Evolutionary conservation across 1,140 invertebrate species (phyloP).

Genomic region (Heterodera schachtii): DNA sequence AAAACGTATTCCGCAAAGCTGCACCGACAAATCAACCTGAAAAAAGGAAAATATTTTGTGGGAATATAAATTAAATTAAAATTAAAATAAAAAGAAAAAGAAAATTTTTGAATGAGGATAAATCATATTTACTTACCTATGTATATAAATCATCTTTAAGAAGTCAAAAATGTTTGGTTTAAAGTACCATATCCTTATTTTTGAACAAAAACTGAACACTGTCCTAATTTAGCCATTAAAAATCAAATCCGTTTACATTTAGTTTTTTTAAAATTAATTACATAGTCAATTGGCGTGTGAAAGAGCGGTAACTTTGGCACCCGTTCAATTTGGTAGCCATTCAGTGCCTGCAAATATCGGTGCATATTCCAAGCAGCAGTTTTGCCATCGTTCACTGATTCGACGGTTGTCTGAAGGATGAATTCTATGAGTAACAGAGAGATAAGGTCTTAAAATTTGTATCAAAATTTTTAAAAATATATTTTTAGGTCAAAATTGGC

Average conservation of each 20-base stretch:
- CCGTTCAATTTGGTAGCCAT: slow-evolving; percentile 72
- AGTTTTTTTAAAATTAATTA: slow-evolving; percentile 22
- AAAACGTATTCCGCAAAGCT: slow-evolving; percentile 89
- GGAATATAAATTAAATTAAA: too few species aligned
- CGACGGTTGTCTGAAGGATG: slow-evolving; percentile 80
- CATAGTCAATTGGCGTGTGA: slow-evolving; percentile 83
- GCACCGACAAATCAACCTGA: slow-evolving; percentile 84
- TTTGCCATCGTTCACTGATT: slow-evolving; percentile 97
- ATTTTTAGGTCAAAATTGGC: too few species aligned
- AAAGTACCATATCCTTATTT: too few species aligned
- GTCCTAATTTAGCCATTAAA: too few species aligned
- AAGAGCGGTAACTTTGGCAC: slow-evolving; percentile 83
- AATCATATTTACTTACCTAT: too few species aligned
- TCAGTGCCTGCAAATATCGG: slow-evolving; percentile 77
- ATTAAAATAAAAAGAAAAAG: too few species aligned
- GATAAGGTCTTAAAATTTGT: too few species aligned
- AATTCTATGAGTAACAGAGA: slow-evolving; percentile 3
- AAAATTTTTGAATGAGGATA: too few species aligned
- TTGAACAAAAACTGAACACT: too few species aligned
- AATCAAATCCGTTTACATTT: not conserved
- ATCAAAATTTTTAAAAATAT: too few species aligned
- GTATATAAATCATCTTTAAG: too few species aligned
- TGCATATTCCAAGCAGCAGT: slow-evolving; percentile 92
- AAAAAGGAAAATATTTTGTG: not conserved
- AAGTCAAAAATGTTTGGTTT: too few species aligned